phyloP scores from a whole-genome alignment of 2,888 invertebrate genomes.

The Nomada ferruginata region DNA sequence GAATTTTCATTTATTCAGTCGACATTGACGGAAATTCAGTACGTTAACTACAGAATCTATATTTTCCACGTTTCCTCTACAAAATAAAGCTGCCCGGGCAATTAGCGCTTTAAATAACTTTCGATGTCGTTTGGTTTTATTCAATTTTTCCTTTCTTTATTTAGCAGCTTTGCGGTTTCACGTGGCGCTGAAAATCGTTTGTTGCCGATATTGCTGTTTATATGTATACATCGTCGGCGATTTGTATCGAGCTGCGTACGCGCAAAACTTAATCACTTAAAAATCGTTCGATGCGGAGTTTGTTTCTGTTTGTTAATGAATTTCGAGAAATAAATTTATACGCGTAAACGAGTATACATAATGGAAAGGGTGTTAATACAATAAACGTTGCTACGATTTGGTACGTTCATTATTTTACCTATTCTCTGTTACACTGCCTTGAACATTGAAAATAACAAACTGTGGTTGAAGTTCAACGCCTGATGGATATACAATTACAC shows the following conservation, averaged over 20 bases:
- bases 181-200: slow-evolving; percentile 9
- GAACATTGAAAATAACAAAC: slow-evolving; percentile 2
- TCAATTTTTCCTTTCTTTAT: slow-evolving; percentile 24
- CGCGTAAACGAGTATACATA: neutral
- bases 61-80: slow-evolving; percentile 46
- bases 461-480: slow-evolving; percentile 18
- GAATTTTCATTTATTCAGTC: slow-evolving; percentile 58
- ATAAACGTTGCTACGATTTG: slow-evolving; percentile 4
- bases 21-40: slow-evolving; percentile 50
- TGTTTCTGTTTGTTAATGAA: neutral
- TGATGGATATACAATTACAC: neutral
- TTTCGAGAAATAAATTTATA: neutral
- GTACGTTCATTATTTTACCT: slow-evolving; percentile 2
- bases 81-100: slow-evolving; percentile 34
- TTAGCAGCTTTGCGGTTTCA: slow-evolving; percentile 13
- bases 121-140: slow-evolving; percentile 12
- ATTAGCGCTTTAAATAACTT: slow-evolving; percentile 55
- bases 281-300: neutral
- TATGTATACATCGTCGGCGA: slow-evolving; percentile 10
- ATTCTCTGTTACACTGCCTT: neutral
- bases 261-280: slow-evolving; percentile 3
- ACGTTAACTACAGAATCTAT: slow-evolving; percentile 45
- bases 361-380: slow-evolving; percentile 2
- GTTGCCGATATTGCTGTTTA: slow-evolving; percentile 2
- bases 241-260: neutral